These are phyloP conservation scores for Lycaon pictus DNA, from an alignment of 2,113 vertebrate species.

Conservation along the genomic window DNA sequence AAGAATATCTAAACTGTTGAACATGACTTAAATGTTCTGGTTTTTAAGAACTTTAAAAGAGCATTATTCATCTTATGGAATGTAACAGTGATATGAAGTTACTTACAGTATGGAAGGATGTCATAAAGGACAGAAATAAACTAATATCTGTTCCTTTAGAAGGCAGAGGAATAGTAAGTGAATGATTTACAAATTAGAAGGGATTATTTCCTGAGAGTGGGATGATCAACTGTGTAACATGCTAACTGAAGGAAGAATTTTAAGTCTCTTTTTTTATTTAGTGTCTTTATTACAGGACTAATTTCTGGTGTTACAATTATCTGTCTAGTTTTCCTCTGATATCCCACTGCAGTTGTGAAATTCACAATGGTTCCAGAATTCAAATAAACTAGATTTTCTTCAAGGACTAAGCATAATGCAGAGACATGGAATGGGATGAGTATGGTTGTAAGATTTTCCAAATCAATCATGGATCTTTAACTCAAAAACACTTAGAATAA, in stretches of 20 bases:
- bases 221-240: neutral
- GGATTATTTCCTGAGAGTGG: neutral
- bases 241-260: neutral
- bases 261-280: neutral
- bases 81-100: neutral
- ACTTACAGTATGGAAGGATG: neutral
- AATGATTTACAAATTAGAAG: neutral
- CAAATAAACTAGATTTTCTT: neutral
- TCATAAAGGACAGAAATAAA: neutral
- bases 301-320: neutral
- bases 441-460: neutral
- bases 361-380: neutral
- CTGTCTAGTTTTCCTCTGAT: neutral
- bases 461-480: neutral
- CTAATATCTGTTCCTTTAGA: neutral
- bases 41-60: neutral
- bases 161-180: neutral
- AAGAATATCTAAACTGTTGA: neutral
- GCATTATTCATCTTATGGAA: neutral
- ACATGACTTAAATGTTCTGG: neutral
- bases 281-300: neutral
- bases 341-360: neutral
- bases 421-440: neutral
- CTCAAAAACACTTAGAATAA: slow-evolving; percentile 20
- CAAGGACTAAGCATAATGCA: neutral